A percentile compares a stretch with the other conserved stretches of the same genome.
These are phyloP conservation scores for Rhopalosiphum padi DNA, from an alignment of 1,140 invertebrate genomes.

Conservation along the genomic window DNA sequence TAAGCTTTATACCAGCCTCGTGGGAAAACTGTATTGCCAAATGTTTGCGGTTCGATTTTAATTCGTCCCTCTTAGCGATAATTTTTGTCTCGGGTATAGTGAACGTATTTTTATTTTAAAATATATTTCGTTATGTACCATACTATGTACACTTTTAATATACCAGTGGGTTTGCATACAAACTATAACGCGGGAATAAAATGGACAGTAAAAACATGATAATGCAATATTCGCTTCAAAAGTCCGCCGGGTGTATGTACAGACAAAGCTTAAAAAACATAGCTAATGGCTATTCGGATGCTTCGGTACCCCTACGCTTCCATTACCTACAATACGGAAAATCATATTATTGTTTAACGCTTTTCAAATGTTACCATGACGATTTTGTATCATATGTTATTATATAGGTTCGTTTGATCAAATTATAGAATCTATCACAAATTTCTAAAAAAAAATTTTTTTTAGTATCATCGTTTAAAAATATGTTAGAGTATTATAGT, in stretches of 20 bases:
- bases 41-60: conserved; percentile 55
- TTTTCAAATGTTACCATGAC: background rate
- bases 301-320: background rate
- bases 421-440: background rate
- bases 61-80: conserved; percentile 39
- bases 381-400: background rate
- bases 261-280: conserved; percentile 21
- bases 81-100: conserved; percentile 17
- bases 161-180: background rate
- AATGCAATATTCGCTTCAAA: conserved; percentile 6
- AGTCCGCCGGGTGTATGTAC: background rate
- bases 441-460: background rate
- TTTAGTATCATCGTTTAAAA: background rate
- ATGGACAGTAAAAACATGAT: conserved; percentile 6
- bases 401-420: background rate
- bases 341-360: background rate
- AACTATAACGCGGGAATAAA: background rate
- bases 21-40: conserved; percentile 32
- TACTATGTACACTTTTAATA: background rate
- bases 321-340: background rate
- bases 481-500: background rate
- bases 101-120: conserved; percentile 9
- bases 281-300: conserved; percentile 12
- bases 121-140: background rate
- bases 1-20: conserved; percentile 37